Evolutionary conservation across 2,888 invertebrate genomes (phyloP).

Genomic region (Eupeodes luniger): DNA sequence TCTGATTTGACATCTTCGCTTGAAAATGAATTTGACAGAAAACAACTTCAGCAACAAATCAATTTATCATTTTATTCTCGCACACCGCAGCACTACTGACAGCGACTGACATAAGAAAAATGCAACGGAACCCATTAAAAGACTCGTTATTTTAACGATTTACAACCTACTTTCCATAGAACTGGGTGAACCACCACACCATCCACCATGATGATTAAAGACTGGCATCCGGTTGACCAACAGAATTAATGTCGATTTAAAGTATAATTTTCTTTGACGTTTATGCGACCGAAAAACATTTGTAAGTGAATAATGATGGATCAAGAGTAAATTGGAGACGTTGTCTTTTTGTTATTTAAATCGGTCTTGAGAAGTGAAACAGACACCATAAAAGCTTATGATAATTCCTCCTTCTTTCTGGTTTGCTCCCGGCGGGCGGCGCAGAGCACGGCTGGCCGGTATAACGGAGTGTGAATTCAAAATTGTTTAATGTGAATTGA

Average conservation of each 20-base stretch:
- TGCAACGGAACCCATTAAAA: constrained; percentile 42
- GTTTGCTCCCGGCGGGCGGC: too few species aligned
- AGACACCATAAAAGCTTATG: background rate
- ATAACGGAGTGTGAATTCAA: constrained; percentile 26
- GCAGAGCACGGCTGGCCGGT: background rate
- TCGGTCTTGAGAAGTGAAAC: constrained; percentile 22
- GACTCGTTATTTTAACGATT: constrained; percentile 35
- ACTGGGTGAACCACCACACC: constrained; percentile 33
- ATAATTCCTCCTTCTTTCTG: background rate
- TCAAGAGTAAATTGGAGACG: constrained; percentile 40
- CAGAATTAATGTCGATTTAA: constrained; percentile 60
- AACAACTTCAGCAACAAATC: constrained; percentile 22
- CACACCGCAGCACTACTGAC: background rate
- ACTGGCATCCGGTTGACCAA: constrained; percentile 56
- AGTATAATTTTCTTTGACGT: constrained; percentile 60
- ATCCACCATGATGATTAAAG: constrained; percentile 33
- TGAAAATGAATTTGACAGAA: constrained; percentile 18
- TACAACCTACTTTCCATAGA: constrained; percentile 44
- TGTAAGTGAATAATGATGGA: constrained; percentile 71
- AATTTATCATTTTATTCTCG: background rate
- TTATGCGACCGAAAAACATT: constrained; percentile 54
- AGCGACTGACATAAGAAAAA: background rate
- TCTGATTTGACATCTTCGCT: background rate
- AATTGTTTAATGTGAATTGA: constrained; percentile 56
- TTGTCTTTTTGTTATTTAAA: constrained; percentile 30